Evolutionary conservation across 2,113 vertebrate species (phyloP).

Genomic region (Nanger granti): DNA sequence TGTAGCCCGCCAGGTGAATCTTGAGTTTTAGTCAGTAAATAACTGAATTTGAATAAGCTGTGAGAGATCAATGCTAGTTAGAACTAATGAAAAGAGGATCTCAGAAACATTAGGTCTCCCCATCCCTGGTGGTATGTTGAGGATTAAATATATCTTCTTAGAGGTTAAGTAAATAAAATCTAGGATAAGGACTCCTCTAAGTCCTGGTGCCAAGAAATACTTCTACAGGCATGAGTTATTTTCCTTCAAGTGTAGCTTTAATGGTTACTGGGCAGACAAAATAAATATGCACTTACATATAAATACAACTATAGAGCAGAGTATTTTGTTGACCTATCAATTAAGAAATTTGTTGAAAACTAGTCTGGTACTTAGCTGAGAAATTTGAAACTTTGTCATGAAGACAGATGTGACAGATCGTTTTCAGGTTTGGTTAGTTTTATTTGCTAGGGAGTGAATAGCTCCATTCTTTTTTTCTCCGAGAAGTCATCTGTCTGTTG

Average conservation of each 20-base stretch:
- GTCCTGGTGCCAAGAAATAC: neutral
- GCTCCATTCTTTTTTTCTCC: neutral
- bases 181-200: neutral
- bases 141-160: neutral
- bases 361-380: neutral
- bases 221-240: neutral
- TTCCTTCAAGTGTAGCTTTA: neutral
- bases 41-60: neutral
- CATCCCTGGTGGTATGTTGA: neutral
- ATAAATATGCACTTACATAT: neutral
- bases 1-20: neutral
- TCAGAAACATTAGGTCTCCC: neutral
- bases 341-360: neutral
- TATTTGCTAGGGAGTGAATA: neutral
- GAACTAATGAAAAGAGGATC: neutral
- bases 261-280: neutral
- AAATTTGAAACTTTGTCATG: conserved; percentile 4
- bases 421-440: neutral
- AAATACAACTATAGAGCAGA: neutral
- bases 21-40: neutral
- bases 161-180: neutral
- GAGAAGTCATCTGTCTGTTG: neutral
- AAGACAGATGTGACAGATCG: neutral
- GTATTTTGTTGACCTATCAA: neutral
- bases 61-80: neutral